These are phyloP conservation scores for Theristicus caerulescens DNA, from an alignment of 2,113 vertebrate species.

Conservation along the genomic window DNA sequence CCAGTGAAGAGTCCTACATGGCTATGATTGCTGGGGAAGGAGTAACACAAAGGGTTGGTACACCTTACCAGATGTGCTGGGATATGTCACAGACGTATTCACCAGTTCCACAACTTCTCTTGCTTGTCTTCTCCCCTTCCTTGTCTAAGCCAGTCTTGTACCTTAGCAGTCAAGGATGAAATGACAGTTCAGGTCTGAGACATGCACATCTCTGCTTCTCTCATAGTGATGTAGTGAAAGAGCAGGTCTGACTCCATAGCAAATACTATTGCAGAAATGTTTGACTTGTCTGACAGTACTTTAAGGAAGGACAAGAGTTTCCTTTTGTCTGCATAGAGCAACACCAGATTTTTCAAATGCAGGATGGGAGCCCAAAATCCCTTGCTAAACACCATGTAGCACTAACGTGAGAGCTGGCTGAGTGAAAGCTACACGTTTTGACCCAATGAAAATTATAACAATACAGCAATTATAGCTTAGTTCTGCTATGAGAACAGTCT, in stretches of 20 bases:
- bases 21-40: not conserved
- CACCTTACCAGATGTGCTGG: not conserved
- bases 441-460: not conserved
- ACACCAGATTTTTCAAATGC: not conserved
- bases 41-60: not conserved
- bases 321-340: not conserved
- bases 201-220: not conserved
- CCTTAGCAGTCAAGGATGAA: not conserved
- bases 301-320: not conserved
- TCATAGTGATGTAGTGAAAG: not conserved
- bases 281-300: not conserved
- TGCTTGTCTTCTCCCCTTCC: not conserved
- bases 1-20: not conserved
- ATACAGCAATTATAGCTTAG: slow-evolving; percentile 25
- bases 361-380: not conserved
- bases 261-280: not conserved
- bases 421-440: not conserved
- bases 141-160: not conserved
- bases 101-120: not conserved
- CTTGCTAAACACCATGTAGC: not conserved
- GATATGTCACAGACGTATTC: not conserved
- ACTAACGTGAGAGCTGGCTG: not conserved
- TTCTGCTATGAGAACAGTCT: slow-evolving; percentile 28
- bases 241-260: not conserved
- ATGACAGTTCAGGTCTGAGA: not conserved